Evolutionary conservation across 2,113 vertebrate genomes (phyloP), one percentile per base, ranked within the genome.

Genomic region (Raja brachyura): DNA sequence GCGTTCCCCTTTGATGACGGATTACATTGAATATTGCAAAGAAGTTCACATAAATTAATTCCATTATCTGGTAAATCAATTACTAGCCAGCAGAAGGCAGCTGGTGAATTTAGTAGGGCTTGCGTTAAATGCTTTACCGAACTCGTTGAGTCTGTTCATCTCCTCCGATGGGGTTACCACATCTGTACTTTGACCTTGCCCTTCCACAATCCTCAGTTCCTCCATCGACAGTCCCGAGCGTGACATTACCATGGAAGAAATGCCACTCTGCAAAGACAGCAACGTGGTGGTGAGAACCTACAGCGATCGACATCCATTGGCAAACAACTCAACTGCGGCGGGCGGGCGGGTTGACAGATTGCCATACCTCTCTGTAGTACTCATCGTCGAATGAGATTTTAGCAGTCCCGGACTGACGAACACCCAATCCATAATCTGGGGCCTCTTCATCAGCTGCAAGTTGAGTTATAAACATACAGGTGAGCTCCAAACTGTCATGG

Each of bases 381-480:
- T 99, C 98, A 13, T 99, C 97, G 94, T 99, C 98, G 93, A 99
- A 99, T 31, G 99, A 99, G 95, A 99, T 99, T 95, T 99, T 99
- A 93, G 99, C 98, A 0, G 98, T 99, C 94, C 99, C 98, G 4
- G 99, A 99, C 96, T 99, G 99, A 93, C 99, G 96, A 90, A 99
- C 97, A 81, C 99, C 99, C 92, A 98, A 99, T 39, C 99, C 99
- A 93, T 99, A 99, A 96, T 99, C 99, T 90, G 99, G 99, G 79
- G 99, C 99, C 95, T 99, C 99, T 94, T 99, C 99, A 75, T 99
- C 99, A 94, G 97, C 99, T 99, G 93, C 93, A 95, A 33, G 20
- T 54, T 39, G 8, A 79, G 33, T 63, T 28, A 79, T 0, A 93
- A 22, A 83, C 20, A 88, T 70, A 14, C 31, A 93, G 66, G 31